Conservation (phyloP, 2,113 vertebrate species). For the Ctenomys sociabilis region DNA sequence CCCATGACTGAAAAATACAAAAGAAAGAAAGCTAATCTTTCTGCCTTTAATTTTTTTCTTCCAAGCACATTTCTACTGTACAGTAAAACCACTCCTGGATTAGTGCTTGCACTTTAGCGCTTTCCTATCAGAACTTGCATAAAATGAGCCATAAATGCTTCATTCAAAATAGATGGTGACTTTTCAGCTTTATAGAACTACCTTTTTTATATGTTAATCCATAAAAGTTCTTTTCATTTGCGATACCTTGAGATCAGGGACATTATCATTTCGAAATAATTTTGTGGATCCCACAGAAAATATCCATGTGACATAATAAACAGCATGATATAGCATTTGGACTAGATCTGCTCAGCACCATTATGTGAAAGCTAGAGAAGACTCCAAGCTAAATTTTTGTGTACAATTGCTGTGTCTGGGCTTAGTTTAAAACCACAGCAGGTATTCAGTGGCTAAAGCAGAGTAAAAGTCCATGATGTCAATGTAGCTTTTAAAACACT, state of each 20-base stretch:
- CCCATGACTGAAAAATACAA: constrained; percentile 57
- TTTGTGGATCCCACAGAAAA: constrained; percentile 38
- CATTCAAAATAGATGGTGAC: constrained; percentile 49
- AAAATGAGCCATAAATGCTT: constrained; percentile 62
- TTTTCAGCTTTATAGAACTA: constrained; percentile 27
- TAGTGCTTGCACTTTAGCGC: constrained; percentile 16
- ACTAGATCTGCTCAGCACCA: background rate
- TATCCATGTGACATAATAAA: background rate
- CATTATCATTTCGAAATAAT: constrained; percentile 63
- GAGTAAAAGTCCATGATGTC: background rate
- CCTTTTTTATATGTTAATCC: constrained; percentile 52
- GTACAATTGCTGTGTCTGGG: background rate
- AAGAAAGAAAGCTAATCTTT: constrained; percentile 63
- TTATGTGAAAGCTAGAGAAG: background rate
- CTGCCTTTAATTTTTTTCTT: constrained; percentile 14
- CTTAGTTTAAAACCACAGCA: background rate
- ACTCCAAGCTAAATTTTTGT: background rate
- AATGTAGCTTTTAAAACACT: background rate
- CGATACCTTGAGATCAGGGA: constrained; percentile 49
- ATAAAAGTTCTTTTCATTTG: constrained; percentile 51
- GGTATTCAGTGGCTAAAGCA: background rate
- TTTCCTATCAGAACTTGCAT: constrained; percentile 39
- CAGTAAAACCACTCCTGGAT: constrained; percentile 41
- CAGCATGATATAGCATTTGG: constrained; percentile 4
- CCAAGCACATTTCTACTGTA: constrained; percentile 32